Conservation (phyloP, 2,797 vertebrate species). For the Margarornis squamiger region DNA sequence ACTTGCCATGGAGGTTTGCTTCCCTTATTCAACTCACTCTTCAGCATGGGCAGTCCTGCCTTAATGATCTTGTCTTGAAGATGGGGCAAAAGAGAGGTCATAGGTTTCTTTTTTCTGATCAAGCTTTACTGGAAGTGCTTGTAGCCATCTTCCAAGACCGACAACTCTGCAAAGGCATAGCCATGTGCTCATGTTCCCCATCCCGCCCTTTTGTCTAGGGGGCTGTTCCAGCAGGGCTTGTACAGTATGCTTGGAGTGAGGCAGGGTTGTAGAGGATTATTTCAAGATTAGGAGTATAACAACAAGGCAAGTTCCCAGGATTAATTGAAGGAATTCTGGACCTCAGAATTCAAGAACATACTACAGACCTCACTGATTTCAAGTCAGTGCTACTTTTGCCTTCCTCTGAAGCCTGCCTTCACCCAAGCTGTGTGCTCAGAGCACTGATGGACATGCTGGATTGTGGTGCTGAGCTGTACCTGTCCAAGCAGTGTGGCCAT, state of each 20-base stretch:
- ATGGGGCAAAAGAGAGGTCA: background rate
- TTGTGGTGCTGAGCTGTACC: background rate
- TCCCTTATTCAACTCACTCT: background rate
- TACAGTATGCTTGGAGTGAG: accelerated
- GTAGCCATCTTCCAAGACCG: background rate
- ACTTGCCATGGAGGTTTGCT: background rate
- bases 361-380: background rate
- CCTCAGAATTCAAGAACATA: background rate
- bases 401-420: background rate
- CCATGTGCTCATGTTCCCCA: background rate
- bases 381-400: background rate
- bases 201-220: background rate
- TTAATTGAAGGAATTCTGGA: background rate
- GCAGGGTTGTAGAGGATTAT: background rate
- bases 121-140: background rate
- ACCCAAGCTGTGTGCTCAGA: background rate
- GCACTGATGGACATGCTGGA: accelerated
- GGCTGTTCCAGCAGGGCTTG: background rate
- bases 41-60: background rate
- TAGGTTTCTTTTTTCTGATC: background rate
- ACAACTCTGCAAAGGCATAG: background rate
- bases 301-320: background rate
- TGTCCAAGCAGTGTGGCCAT: accelerated
- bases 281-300: background rate
- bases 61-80: background rate